A percentile compares a stretch with the other conserved stretches of the same genome.
phyloP scores from a whole-genome alignment of 2,888 invertebrate genomes.

The Gastrophysa polygoni region DNA sequence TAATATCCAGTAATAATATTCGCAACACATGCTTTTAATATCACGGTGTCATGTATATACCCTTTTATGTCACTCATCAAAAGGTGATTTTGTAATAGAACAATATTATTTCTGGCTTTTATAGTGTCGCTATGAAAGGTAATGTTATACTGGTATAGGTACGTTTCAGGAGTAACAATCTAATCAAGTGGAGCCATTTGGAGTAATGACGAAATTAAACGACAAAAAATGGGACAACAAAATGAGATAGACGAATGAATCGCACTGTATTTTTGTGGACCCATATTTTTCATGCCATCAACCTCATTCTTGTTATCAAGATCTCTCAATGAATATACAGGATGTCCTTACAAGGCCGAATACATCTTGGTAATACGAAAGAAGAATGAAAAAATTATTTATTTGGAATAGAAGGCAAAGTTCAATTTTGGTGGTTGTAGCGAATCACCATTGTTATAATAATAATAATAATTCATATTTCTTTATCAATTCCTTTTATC shows the following conservation, averaged over 20 bases:
- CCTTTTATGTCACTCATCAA: neutral
- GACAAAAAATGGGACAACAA: neutral
- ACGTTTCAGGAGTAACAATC: neutral
- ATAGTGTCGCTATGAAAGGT: neutral
- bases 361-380: no score
- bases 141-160: neutral
- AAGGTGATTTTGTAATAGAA: neutral
- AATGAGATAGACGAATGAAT: neutral
- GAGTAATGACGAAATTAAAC: neutral
- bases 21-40: neutral
- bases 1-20: neutral
- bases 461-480: no score
- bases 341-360: no score
- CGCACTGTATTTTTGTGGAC: no score
- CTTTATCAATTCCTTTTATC: no score
- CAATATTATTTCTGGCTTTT: neutral
- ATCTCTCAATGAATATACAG: no score
- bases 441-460: no score
- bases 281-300: no score
- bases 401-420: no score
- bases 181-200: neutral
- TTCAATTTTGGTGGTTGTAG: no score
- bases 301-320: no score
- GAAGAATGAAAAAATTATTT: no score
- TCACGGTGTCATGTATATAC: neutral